Evolutionary conservation across 2,113 vertebrate genomes (phyloP).

Genomic region (Calidris pygmaea): DNA sequence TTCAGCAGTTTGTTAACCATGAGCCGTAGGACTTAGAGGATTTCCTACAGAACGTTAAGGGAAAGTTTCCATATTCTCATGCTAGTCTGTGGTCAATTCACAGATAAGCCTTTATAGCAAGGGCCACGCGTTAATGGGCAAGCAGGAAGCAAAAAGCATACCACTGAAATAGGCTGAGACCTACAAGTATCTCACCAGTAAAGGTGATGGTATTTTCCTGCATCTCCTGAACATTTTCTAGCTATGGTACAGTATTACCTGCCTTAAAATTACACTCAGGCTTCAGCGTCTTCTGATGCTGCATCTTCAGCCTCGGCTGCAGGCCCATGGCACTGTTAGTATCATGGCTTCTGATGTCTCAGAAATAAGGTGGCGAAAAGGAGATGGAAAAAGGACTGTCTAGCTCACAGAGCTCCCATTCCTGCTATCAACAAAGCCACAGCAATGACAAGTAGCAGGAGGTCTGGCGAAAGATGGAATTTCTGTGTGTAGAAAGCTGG

Average conservation of each 20-base stretch:
- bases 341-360: neutral
- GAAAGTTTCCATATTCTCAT: neutral
- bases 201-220: neutral
- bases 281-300: neutral
- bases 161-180: neutral
- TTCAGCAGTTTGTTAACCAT: neutral
- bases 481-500: neutral
- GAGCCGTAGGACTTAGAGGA: neutral
- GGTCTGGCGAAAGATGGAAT: conserved; percentile 14
- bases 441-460: neutral
- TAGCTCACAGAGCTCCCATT: neutral
- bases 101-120: neutral
- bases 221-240: neutral
- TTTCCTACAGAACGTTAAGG: neutral
- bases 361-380: neutral
- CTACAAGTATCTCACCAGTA: neutral
- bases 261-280: neutral
- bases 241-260: neutral
- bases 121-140: neutral
- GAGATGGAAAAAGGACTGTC: neutral
- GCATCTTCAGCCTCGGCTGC: neutral
- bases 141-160: neutral
- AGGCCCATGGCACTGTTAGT: neutral
- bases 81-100: neutral
- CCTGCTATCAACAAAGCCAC: neutral